Conservation (phyloP, 2,113 vertebrate genomes). For the Pithys albifrons region DNA sequence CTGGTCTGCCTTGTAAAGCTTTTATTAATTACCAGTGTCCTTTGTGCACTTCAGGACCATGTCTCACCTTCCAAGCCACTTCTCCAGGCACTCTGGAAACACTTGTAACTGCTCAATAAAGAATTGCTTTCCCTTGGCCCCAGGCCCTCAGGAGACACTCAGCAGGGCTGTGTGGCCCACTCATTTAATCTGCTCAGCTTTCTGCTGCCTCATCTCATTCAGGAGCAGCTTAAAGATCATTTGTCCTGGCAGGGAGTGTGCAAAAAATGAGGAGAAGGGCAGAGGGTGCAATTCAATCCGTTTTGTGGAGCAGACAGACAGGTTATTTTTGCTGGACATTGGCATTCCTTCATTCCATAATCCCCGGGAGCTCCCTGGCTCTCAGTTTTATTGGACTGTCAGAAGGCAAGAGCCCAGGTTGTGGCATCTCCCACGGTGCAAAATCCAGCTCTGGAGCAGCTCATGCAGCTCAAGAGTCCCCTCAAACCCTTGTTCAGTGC, state of each 20-base stretch:
- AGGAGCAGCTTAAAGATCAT: background rate
- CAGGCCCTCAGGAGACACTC: background rate
- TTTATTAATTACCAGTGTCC: background rate
- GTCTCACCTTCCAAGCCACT: background rate
- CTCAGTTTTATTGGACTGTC: background rate
- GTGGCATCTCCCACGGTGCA: background rate
- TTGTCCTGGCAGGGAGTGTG: background rate
- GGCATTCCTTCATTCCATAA: background rate
- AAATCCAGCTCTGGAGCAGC: background rate
- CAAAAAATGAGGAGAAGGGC: background rate
- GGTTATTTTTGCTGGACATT: background rate
- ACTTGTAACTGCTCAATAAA: background rate
- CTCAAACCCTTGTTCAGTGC: accelerated
- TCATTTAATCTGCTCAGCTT: accelerated
- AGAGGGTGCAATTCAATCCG: accelerated
- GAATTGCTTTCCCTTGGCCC: background rate
- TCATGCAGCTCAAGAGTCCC: background rate
- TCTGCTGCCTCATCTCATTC: background rate
- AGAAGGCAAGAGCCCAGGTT: background rate
- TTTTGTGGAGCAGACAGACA: background rate
- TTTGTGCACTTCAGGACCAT: background rate
- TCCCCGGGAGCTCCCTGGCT: background rate
- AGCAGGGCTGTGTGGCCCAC: background rate
- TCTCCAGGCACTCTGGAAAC: accelerated
- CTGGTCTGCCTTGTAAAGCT: background rate